Evolutionary conservation across 2,113 vertebrate genomes (phyloP).

Genomic region (Anarrhichthys ocellatus): DNA sequence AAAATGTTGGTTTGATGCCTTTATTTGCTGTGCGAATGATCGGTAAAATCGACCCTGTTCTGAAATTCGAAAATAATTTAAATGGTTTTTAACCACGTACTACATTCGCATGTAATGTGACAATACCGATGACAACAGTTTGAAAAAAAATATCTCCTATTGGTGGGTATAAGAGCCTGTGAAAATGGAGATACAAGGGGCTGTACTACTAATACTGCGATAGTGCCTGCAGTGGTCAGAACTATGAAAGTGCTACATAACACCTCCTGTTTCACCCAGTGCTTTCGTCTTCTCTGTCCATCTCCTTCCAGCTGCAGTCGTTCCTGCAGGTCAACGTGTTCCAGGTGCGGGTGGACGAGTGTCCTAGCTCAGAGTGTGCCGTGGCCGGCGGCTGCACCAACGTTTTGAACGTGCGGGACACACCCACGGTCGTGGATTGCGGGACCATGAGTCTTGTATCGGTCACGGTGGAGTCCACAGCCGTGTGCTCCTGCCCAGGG

Average conservation of each 20-base stretch:
- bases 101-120: too few species aligned
- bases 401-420: constrained; percentile 77
- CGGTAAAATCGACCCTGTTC: too few species aligned
- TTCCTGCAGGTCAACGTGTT: constrained; percentile 85
- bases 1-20: background rate
- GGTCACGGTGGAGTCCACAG: constrained; percentile 72
- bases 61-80: too few species aligned
- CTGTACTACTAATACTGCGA: background rate
- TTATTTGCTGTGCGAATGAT: too few species aligned
- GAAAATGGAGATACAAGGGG: background rate
- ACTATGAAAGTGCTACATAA: background rate
- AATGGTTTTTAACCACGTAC: too few species aligned
- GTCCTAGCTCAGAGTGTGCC: constrained; percentile 79
- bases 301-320: constrained; percentile 83
- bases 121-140: too few species aligned
- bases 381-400: constrained; percentile 77
- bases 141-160: background rate
- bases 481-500: constrained; percentile 80
- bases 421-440: constrained; percentile 82
- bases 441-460: constrained; percentile 86
- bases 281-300: constrained; percentile 26
- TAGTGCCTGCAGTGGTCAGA: background rate
- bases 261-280: background rate
- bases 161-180: background rate
- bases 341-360: constrained; percentile 87